Conservation (phyloP, 1,140 invertebrate species). For the Tetramorium alpestre region DNA sequence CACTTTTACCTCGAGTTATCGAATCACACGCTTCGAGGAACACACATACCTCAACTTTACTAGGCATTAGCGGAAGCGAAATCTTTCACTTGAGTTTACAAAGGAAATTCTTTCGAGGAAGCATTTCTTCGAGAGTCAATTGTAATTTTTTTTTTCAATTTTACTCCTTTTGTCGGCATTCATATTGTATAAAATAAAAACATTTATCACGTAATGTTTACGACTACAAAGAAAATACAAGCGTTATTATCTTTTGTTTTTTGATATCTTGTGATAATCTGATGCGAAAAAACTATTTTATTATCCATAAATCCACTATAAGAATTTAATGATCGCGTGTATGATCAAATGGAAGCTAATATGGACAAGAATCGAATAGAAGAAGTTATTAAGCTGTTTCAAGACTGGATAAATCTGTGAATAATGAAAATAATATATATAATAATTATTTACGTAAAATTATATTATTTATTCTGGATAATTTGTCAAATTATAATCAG, state of each 20-base stretch:
- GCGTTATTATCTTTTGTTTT: neutral
- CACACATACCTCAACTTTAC: constrained; percentile 17
- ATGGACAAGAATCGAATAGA: neutral
- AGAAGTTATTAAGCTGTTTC: neutral
- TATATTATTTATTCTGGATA: neutral
- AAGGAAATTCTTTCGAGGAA: neutral
- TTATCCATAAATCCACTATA: neutral
- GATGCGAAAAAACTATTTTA: constrained; percentile 1
- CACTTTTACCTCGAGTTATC: constrained; percentile 35
- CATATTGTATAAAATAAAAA: neutral
- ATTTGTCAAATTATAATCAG: neutral
- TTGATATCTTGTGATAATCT: neutral
- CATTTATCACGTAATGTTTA: neutral
- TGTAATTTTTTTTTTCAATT: constrained; percentile 19
- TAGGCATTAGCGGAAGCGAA: constrained; percentile 26
- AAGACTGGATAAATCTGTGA: neutral
- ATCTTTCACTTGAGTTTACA: constrained; percentile 36
- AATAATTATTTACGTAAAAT: neutral
- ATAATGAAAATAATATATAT: neutral
- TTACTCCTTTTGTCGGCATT: constrained; percentile 11
- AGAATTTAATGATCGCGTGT: constrained; percentile 30
- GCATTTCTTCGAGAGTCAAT: neutral
- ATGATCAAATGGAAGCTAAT: neutral
- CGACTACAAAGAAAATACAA: neutral
- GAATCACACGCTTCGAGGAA: constrained; percentile 25